phyloP scores from a whole-genome alignment of 2,797 vertebrate species.

The Peromyscus attwateri region DNA sequence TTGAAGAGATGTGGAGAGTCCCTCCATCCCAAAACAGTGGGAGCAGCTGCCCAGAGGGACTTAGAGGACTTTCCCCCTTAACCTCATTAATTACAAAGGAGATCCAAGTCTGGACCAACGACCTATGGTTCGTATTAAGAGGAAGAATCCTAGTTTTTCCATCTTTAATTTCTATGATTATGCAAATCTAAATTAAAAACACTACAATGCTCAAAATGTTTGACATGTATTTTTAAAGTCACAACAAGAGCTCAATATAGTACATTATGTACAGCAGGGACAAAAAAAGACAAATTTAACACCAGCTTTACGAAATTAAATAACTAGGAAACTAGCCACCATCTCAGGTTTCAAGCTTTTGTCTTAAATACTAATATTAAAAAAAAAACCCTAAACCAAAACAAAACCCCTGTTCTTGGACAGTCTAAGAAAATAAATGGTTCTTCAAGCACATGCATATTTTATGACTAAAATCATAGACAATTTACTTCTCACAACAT shows the following conservation, averaged over 20 bases:
- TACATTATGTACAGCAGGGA: conserved; percentile 68
- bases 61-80: neutral
- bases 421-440: conserved; percentile 58
- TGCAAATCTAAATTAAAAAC: conserved; percentile 81
- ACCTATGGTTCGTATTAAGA: conserved; percentile 44
- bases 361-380: conserved; percentile 81
- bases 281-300: conserved; percentile 71
- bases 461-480: conserved; percentile 76
- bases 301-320: conserved; percentile 79
- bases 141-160: conserved; percentile 72
- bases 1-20: neutral
- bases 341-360: conserved; percentile 83
- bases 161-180: conserved; percentile 74
- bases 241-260: conserved; percentile 49
- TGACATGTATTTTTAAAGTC: conserved; percentile 71
- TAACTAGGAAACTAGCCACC: conserved; percentile 73
- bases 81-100: conserved; percentile 59
- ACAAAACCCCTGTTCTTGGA: conserved; percentile 65
- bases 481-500: conserved; percentile 55
- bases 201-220: conserved; percentile 66
- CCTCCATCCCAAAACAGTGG: conserved; percentile 17
- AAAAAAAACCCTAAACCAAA: conserved; percentile 60
- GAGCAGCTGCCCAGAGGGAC: neutral
- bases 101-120: neutral
- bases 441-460: conserved; percentile 80